phyloP scores from a whole-genome alignment of 2,113 vertebrate species.

The Pedionomus torquatus region DNA sequence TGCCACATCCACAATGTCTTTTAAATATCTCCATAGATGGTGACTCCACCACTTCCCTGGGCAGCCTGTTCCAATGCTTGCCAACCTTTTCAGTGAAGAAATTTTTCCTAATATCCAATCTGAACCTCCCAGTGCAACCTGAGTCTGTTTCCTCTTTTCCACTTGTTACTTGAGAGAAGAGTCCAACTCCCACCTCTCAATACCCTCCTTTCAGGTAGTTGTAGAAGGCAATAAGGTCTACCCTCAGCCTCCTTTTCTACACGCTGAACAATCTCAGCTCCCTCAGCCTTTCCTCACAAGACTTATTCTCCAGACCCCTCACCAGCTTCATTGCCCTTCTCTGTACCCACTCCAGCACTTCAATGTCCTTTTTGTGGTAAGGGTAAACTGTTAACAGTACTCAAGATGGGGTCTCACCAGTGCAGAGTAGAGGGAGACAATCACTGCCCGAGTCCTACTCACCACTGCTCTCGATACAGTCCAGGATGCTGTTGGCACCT shows the following conservation, averaged over 20 bases:
- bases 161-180: not conserved
- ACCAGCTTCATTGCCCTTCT: not conserved
- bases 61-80: not conserved
- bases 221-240: not conserved
- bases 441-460: not conserved
- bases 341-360: not conserved
- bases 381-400: not conserved
- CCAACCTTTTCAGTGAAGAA: not conserved
- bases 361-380: not conserved
- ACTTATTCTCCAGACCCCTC: not conserved
- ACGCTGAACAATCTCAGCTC: not conserved
- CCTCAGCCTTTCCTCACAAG: not conserved
- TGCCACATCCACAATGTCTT: not conserved
- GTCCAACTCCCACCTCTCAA: not conserved
- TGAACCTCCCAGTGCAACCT: not conserved
- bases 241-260: not conserved
- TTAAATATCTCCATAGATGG: not conserved
- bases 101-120: not conserved
- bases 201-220: not conserved
- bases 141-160: not conserved
- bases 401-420: not conserved
- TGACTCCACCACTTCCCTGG: not conserved
- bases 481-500: not conserved
- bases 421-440: not conserved
- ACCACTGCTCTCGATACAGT: not conserved